Conservation (phyloP, 2,797 vertebrate genomes). For the Jordanella pulchra region DNA sequence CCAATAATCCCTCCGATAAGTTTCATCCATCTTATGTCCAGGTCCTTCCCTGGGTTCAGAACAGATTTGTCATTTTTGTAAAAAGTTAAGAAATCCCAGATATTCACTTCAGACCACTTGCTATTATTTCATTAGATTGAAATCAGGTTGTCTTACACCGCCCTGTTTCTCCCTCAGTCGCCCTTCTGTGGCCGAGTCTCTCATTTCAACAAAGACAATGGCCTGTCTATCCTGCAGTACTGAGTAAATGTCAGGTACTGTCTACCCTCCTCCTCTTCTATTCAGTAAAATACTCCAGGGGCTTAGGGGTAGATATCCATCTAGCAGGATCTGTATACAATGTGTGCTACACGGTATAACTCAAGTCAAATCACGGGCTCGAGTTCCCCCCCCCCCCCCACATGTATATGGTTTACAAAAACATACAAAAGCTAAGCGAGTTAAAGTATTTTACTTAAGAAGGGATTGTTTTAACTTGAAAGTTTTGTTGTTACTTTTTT, state of each 20-base stretch:
- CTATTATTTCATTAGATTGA: conserved; percentile 89
- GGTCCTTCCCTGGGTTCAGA: conserved; percentile 55
- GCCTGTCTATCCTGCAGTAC: conserved; percentile 68
- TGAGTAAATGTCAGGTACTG: conserved; percentile 76
- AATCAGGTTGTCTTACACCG: conserved; percentile 82
- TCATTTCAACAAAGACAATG: conserved; percentile 77
- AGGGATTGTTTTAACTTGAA: background rate
- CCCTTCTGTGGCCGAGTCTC: conserved; percentile 68
- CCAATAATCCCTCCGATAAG: background rate
- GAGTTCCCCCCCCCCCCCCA: conserved; percentile 41
- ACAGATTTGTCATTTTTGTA: conserved; percentile 50
- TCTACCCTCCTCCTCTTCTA: conserved; percentile 67
- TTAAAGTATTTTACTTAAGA: background rate
- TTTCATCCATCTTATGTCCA: conserved; percentile 39
- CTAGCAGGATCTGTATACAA: conserved; percentile 60
- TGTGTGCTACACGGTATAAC: conserved; percentile 60
- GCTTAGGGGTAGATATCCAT: conserved; percentile 64
- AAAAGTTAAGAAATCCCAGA: conserved; percentile 75
- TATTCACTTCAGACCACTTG: conserved; percentile 79
- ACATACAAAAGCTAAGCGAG: conserved; percentile 27
- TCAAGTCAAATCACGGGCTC: conserved; percentile 50
- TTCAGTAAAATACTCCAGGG: conserved; percentile 71
- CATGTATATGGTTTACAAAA: conserved; percentile 53
- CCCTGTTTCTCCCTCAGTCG: conserved; percentile 70
- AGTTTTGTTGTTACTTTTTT: background rate